A percentile compares a stretch with the other conserved stretches of the same genome.
Conservation (phyloP, 2,797 vertebrate species). For the Xerus rutilus region DNA sequence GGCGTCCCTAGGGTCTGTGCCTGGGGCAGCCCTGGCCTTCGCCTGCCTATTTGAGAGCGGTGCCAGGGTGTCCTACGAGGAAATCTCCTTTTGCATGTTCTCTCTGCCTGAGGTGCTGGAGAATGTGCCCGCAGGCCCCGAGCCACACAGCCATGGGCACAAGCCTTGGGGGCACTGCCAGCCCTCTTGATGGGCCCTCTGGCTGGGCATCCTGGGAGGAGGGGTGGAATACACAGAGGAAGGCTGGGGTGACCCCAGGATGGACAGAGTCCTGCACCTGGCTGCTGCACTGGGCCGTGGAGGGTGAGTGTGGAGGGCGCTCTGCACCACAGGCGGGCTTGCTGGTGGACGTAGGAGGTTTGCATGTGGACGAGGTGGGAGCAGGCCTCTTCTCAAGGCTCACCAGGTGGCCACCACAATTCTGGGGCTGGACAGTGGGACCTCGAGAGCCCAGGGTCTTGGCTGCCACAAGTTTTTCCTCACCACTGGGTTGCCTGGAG, state of each 20-base stretch:
- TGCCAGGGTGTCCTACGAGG: constrained; percentile 91
- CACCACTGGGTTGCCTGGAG: too few species aligned
- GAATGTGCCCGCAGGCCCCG: constrained; percentile 87
- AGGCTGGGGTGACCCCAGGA: too few species aligned
- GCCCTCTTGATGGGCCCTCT: constrained; percentile 62
- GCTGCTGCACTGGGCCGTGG: not conserved
- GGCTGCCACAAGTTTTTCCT: not conserved
- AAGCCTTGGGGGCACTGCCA: not conserved
- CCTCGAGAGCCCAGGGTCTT: not conserved
- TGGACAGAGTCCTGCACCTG: not conserved
- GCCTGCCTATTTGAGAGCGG: constrained; percentile 96
- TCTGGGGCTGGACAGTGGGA: not conserved
- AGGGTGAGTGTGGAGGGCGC: not conserved
- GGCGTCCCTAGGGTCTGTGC: constrained; percentile 88
- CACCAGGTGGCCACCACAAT: too few species aligned
- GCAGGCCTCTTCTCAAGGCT: not conserved
- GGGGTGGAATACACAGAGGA: not conserved
- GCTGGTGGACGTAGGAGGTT: not conserved
- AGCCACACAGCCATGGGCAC: rapidly evolving
- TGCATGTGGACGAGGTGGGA: not conserved
- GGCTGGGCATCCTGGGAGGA: rapidly evolving
- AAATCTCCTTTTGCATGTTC: constrained; percentile 96
- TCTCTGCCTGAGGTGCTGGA: constrained; percentile 94
- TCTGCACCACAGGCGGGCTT: not conserved
- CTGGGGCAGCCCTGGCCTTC: constrained; percentile 86